Conservation (phyloP, 2,888 invertebrate genomes). For the Mythimna pallens region DNA sequence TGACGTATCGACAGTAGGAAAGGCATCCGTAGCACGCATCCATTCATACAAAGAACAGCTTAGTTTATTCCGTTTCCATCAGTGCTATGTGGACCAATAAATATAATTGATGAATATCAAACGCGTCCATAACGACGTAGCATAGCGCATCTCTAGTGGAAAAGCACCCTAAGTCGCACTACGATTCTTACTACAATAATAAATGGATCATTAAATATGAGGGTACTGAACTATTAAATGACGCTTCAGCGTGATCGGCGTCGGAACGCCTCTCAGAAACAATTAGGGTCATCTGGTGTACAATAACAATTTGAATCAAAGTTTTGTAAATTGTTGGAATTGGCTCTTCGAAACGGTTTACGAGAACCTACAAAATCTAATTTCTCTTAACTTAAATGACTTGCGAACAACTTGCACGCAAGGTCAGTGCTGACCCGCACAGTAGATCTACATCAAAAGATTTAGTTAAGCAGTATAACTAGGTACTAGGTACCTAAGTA, state of each 20-base stretch:
- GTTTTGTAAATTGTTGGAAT: slow-evolving; percentile 40
- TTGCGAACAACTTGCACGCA: slow-evolving; percentile 37
- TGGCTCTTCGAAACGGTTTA: slow-evolving; percentile 43
- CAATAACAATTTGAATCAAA: slow-evolving; percentile 38
- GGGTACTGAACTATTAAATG: slow-evolving; percentile 25
- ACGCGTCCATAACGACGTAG: no score
- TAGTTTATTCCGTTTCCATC: no score
- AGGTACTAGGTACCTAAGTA: no score
- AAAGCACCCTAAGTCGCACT: background rate
- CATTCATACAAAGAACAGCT: no score
- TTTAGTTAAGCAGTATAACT: background rate
- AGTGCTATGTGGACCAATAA: no score
- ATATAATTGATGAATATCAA: no score
- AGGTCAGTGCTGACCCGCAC: slow-evolving; percentile 1
- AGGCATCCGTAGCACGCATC: no score
- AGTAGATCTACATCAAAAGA: background rate
- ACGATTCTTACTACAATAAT: background rate
- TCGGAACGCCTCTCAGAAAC: slow-evolving; percentile 1
- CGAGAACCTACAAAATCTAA: slow-evolving; percentile 45
- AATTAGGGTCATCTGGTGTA: slow-evolving; percentile 39
- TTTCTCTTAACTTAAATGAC: slow-evolving; percentile 46
- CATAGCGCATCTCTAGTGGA: no score
- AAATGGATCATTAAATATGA: slow-evolving; percentile 2
- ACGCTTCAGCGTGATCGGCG: background rate
- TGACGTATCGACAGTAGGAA: no score